Base-by-base conservation (phyloP, 30 jellyfish, hydroid and myxozoan genomes). In the Pelagia noctiluca region DNA sequence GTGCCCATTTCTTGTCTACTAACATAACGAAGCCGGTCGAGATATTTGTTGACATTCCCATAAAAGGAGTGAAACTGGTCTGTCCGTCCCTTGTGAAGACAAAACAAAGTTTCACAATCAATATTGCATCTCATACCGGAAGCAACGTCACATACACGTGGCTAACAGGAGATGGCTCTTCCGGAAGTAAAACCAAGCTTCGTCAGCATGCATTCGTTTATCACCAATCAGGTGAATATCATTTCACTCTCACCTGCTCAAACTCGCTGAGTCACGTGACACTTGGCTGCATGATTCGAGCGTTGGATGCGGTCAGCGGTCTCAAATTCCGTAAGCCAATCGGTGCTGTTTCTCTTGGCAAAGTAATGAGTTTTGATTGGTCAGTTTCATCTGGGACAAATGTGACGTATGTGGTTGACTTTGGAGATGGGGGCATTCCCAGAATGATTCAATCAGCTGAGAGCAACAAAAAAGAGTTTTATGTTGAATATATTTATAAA, bases 121-220 rank as follows among this genome's bases (percentile, higher is more conserved):
- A 42, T 22, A 57, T 95, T 19, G 69, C 93, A 28, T 60, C 47
- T 2, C 97, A 95, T 42, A 60, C 48, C 12, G 99, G 99, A 0
- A 84, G 96, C 38, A 95, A 95, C 38, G 72, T 90, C 0, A 88
- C 99, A 33, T 95, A 95, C 36, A 71, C 62, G 33, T 74, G 96
- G 91, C 82, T 71, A n/a, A 11, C 95, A 23, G 97, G 97, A 10
- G 91, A 95, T 52, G 88, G 93, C 13, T 5, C 80, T 1, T 36
- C 16, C 2, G 42, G 69, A 50, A 57, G 52, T 18, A 70, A 83
- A 54, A 79, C 88, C 1, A 63, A 19, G n/a, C 50, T 25, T 19
- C 65, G 86, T 38, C 34, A 19, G 25, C 50, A 28, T 68, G 22
- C 90, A 1, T 53, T 33, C 30, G 35, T n/a, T 2, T 95, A 88